Evolutionary conservation across 2,113 vertebrate species (phyloP).

Genomic region (Microcebus jonahi): DNA sequence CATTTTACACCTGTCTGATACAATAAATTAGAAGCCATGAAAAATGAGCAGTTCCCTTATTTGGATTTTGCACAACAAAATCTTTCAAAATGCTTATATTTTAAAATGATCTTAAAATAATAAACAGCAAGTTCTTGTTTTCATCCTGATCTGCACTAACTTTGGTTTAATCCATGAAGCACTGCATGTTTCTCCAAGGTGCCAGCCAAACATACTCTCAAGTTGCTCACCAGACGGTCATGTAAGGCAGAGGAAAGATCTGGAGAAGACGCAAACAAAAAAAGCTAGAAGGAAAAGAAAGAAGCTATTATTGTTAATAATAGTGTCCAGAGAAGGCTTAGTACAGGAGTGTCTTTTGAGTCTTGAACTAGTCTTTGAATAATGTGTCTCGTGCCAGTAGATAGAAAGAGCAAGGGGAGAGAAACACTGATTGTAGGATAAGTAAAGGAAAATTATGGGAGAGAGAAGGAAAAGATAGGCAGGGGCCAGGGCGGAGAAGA

Average conservation of each 20-base stretch:
- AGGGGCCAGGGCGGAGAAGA: neutral
- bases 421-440: neutral
- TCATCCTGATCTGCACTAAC: neutral
- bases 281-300: neutral
- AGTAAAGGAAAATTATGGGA: neutral
- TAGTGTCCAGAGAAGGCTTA: neutral
- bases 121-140: neutral
- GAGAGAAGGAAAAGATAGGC: neutral
- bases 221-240: neutral
- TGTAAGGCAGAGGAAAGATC: neutral
- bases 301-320: neutral
- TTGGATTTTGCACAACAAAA: conserved; percentile 12
- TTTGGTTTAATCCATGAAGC: neutral
- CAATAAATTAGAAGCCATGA: conserved; percentile 61
- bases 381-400: neutral
- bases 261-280: neutral
- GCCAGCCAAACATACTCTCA: neutral
- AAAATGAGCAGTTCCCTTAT: conserved; percentile 27
- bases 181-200: neutral
- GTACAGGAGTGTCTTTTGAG: neutral
- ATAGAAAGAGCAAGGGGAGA: neutral
- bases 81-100: conserved; percentile 32
- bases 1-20: conserved; percentile 66
- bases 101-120: conserved; percentile 14
- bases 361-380: conserved; percentile 17